Conservation (phyloP, 1,140 invertebrate species). For the Nixonia krombeini region DNA sequence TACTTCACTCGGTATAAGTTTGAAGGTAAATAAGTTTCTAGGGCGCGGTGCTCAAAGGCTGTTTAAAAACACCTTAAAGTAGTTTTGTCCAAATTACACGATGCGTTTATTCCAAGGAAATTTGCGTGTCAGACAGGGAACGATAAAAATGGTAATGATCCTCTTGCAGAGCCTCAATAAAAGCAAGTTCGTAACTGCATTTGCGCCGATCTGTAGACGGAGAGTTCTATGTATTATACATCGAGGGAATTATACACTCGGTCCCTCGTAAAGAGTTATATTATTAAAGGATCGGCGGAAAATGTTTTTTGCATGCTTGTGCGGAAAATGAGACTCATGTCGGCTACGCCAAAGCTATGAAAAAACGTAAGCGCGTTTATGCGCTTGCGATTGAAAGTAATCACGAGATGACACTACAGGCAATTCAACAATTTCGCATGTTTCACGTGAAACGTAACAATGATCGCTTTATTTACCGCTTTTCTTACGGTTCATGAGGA, state of each 20-base stretch:
- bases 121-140: constrained; percentile 8
- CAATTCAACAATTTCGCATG: too few relatives aligned
- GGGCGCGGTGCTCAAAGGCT: neutral
- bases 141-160: constrained; percentile 13
- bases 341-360: too few relatives aligned
- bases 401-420: too few relatives aligned
- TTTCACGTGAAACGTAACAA: too few relatives aligned
- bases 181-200: constrained; percentile 6
- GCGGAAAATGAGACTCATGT: neutral
- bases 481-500: too few relatives aligned
- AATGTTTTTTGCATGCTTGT: neutral
- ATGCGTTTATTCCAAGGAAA: neutral
- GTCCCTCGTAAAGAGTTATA: neutral
- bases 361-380: too few relatives aligned
- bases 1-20: too few relatives aligned
- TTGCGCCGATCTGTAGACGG: constrained; percentile 1
- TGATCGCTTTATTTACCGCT: too few relatives aligned
- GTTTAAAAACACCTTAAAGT: constrained; percentile 2
- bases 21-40: neutral
- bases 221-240: neutral
- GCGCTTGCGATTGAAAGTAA: too few relatives aligned
- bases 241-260: neutral
- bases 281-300: neutral
- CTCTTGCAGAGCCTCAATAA: constrained; percentile 3
- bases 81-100: neutral